Evolutionary conservation across 1,140 invertebrate species (phyloP), one percentile per base, ranked within the genome.

Genomic region (Mylabris phalerata): DNA sequence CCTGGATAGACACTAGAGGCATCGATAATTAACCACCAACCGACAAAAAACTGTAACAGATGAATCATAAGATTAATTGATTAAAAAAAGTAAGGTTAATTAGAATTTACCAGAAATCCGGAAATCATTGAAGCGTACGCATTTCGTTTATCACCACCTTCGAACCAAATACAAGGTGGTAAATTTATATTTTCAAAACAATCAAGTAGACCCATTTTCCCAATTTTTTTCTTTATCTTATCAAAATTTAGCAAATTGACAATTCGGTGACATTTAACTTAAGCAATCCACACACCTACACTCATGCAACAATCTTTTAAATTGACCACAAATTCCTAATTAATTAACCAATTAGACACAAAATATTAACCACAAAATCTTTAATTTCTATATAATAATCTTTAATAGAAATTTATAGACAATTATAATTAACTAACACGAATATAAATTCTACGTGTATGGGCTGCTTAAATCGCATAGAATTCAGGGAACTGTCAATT

Each of bases 11-110:
- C 82, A 5, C 88, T 85, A 56, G 92, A 87, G 24, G 93, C 92
- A 80, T 98, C 95, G 70, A 98, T 97, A 48, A 96, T 89, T 49
- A 96, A 85, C 96, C 97, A 99, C 95, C 96, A 98, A 39, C 95
- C 96, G 59, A 85, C 78, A 67, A 93, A 96, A 77, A 98, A 98
- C 94, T 95, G 72, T 43, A 81, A 80, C 65, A 71, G 59, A 73
- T 67, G 74, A 73, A 77, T 73, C 69, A 69, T 57, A 19, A 19
- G 64, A 51, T 57, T 48, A 56, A 49, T 50, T 50, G 43, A 13
- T 43, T 19, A 2, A 2, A 13, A 13, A 13, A 19, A 19, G 19
- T 19, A 19, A 19, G 19, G 27, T 59, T 51, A 46, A 43, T 59
- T 32, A 56, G 40, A 42, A n/a, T 49, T 79, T 81, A 95, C 92